Conservation (phyloP, 1,140 invertebrate genomes). For the Ceratina australensis region DNA sequence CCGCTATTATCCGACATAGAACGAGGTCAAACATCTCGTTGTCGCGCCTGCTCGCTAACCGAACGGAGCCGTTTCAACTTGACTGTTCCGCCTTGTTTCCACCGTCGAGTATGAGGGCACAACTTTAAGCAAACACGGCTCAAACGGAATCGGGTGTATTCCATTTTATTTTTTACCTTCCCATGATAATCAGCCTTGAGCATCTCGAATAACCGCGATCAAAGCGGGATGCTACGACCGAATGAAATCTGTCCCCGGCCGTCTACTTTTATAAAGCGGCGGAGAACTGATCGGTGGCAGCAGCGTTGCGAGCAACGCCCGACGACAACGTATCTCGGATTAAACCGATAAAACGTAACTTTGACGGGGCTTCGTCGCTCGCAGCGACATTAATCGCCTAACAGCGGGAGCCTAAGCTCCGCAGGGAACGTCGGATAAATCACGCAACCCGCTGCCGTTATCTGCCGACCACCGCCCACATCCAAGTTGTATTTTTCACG, state of each 20-base stretch:
- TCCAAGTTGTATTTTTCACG: neutral
- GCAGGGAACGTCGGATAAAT: neutral
- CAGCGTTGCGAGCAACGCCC: neutral
- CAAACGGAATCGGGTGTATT: too few species aligned
- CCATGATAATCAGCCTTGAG: too few species aligned
- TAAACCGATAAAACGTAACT: slow-evolving; percentile 15
- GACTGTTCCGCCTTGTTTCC: slow-evolving; percentile 8
- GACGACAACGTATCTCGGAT: neutral
- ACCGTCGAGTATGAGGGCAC: too few species aligned
- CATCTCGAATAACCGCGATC: too few species aligned
- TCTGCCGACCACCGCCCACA: neutral
- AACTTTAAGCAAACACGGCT: neutral
- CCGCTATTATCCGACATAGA: slow-evolving; percentile 39
- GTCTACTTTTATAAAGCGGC: neutral
- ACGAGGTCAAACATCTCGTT: slow-evolving; percentile 32
- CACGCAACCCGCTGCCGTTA: neutral
- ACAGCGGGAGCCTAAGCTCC: neutral
- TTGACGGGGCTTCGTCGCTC: neutral
- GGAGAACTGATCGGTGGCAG: neutral
- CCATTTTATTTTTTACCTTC: too few species aligned
- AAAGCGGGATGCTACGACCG: too few species aligned
- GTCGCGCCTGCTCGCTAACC: neutral
- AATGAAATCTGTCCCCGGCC: neutral
- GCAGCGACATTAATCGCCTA: slow-evolving; percentile 8
- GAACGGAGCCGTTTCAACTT: slow-evolving; percentile 28